These are phyloP conservation scores for Amphilophus citrinellus DNA, from an alignment of 2,113 vertebrate species.

Conservation along the genomic window DNA sequence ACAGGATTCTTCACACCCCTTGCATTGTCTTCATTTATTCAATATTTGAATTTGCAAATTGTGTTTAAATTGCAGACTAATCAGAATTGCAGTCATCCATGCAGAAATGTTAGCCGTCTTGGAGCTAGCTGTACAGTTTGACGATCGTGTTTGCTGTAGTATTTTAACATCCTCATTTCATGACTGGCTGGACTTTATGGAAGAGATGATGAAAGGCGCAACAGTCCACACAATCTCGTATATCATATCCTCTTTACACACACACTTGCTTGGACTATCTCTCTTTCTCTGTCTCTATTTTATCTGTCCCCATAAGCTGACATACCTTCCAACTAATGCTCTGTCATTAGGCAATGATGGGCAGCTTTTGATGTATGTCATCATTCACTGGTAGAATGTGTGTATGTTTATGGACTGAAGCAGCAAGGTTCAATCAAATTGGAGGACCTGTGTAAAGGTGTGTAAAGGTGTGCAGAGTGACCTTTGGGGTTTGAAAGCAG, in stretches of 20 bases:
- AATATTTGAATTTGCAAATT: constrained; percentile 49
- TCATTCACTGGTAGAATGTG: constrained; percentile 36
- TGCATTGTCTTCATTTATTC: constrained; percentile 14
- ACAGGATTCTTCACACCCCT: background rate
- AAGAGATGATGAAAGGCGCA: constrained; percentile 79
- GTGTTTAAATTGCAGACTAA: constrained; percentile 48
- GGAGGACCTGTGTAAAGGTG: constrained; percentile 41
- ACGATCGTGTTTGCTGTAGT: constrained; percentile 72
- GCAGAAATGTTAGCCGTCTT: constrained; percentile 45
- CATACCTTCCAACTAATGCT: constrained; percentile 56
- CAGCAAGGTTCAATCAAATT: constrained; percentile 37
- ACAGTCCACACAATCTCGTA: constrained; percentile 73
- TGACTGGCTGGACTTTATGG: constrained; percentile 82
- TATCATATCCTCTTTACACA: constrained; percentile 68
- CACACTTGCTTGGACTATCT: constrained; percentile 37
- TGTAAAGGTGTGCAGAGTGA: constrained; percentile 45
- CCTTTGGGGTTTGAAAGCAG: constrained; percentile 67
- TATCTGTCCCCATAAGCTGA: constrained; percentile 57
- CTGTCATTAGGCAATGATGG: constrained; percentile 66
- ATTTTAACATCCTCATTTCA: constrained; percentile 82
- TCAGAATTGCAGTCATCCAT: constrained; percentile 35
- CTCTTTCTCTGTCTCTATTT: constrained; percentile 46
- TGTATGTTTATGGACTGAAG: constrained; percentile 53
- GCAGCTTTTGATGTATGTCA: constrained; percentile 66
- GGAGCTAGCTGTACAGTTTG: constrained; percentile 54